A percentile compares a stretch with the other conserved stretches of the same genome.
Evolutionary conservation across 2,888 invertebrate species (phyloP).

Genomic region (Matsumyia berberina): DNA sequence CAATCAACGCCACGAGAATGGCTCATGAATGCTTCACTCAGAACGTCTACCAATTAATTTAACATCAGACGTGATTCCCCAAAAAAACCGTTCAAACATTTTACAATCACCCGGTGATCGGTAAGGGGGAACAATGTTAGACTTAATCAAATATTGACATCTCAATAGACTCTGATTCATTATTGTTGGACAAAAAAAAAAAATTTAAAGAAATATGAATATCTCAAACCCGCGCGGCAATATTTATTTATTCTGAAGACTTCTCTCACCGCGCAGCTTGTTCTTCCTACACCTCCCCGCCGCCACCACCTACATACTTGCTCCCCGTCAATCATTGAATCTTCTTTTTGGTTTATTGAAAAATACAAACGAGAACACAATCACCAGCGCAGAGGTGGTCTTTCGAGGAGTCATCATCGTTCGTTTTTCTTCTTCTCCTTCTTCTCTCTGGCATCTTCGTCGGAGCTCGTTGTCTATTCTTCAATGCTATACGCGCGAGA

Average conservation of each 20-base stretch:
- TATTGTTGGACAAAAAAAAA: slow-evolving; percentile 40
- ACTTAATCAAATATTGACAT: slow-evolving; percentile 76
- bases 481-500: slow-evolving; percentile 18
- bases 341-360: slow-evolving; percentile 48
- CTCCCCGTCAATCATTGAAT: slow-evolving; percentile 65
- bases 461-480: background rate
- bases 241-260: slow-evolving; percentile 68
- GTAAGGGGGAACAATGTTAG: slow-evolving; percentile 45
- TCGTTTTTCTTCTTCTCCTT: background rate
- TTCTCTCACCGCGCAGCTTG: slow-evolving; percentile 49
- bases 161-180: slow-evolving; percentile 75
- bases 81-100: background rate
- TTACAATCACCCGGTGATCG: background rate
- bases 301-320: slow-evolving; percentile 8
- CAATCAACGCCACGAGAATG: slow-evolving; percentile 22
- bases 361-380: slow-evolving; percentile 73
- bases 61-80: slow-evolving; percentile 50
- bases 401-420: slow-evolving; percentile 27
- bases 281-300: slow-evolving; percentile 28
- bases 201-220: slow-evolving; percentile 72
- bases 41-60: slow-evolving; percentile 64
- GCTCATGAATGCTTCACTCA: slow-evolving; percentile 44
- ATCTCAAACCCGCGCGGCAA: slow-evolving; percentile 50
- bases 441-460: background rate
- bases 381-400: slow-evolving; percentile 74